Conservation (phyloP, 2,888 invertebrate genomes). For the Phalera bucephala region DNA sequence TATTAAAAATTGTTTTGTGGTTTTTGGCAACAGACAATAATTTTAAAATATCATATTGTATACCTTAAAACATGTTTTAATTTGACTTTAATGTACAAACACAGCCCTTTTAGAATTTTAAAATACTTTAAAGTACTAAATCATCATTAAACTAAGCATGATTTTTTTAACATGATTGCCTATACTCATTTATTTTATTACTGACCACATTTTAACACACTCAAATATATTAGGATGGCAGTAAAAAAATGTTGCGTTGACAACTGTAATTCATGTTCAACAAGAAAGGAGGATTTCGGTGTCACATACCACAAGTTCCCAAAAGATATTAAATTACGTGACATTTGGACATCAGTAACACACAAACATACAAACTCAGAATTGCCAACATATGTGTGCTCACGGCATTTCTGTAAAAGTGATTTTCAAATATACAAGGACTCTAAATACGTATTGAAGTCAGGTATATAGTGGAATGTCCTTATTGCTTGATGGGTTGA, state of each 20-base stretch:
- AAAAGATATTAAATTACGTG: slow-evolving; percentile 82
- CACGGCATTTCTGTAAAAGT: slow-evolving; percentile 88
- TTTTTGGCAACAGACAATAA: no score
- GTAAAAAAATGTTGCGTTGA: slow-evolving; percentile 85
- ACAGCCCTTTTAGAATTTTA: no score
- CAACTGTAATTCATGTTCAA: slow-evolving; percentile 84
- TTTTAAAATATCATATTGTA: no score
- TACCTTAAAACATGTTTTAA: no score
- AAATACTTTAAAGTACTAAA: no score
- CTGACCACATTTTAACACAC: slow-evolving; percentile 10
- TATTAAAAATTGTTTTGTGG: no score
- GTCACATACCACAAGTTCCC: slow-evolving; percentile 91
- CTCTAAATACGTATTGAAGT: slow-evolving; percentile 87
- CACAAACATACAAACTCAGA: slow-evolving; percentile 78
- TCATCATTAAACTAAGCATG: no score
- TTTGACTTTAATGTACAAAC: no score
- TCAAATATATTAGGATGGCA: slow-evolving; percentile 74
- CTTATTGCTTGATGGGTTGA: slow-evolving; percentile 31
- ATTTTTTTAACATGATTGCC: no score
- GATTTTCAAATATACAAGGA: slow-evolving; percentile 88
- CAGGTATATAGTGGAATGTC: slow-evolving; percentile 60
- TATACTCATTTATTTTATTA: no score
- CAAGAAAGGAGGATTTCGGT: slow-evolving; percentile 85
- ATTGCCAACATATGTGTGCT: slow-evolving; percentile 86
- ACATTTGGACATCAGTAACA: slow-evolving; percentile 86